phyloP scores from a whole-genome alignment of 2,113 vertebrate genomes.

The Nesogale talazaci region DNA sequence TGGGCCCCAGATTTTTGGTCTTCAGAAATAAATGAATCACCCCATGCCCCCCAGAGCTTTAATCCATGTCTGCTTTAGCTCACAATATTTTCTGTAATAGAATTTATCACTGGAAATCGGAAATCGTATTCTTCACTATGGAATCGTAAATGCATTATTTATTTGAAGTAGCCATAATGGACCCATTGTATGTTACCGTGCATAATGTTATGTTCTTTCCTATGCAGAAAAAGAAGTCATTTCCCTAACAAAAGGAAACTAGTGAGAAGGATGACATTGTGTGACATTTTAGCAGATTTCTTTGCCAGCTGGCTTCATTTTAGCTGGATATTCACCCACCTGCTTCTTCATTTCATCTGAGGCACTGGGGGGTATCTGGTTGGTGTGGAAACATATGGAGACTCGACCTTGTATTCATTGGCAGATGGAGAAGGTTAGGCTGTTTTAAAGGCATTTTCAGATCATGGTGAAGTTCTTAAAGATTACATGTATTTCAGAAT shows the following conservation, averaged over 20 bases:
- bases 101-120: neutral
- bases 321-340: neutral
- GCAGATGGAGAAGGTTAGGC: neutral
- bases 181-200: neutral
- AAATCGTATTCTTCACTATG: neutral
- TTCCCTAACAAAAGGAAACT: conserved; percentile 44
- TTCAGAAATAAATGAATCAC: neutral
- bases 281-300: neutral
- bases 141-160: neutral
- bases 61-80: neutral
- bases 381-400: conserved; percentile 1
- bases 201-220: neutral
- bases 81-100: conserved; percentile 5
- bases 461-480: neutral
- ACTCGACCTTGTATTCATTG: neutral
- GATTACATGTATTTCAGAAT: too few species aligned
- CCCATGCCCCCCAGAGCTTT: neutral
- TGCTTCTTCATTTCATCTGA: neutral
- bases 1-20: neutral
- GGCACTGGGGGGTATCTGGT: neutral
- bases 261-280: neutral
- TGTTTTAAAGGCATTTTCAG: neutral
- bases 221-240: neutral
- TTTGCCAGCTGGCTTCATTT: neutral
- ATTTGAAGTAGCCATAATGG: conserved; percentile 31